Percentiles rank a stretch among this genome's conserved stretches.
Evolutionary conservation across 2,797 vertebrate species (phyloP).

Genomic region (Rallus crepitans): DNA sequence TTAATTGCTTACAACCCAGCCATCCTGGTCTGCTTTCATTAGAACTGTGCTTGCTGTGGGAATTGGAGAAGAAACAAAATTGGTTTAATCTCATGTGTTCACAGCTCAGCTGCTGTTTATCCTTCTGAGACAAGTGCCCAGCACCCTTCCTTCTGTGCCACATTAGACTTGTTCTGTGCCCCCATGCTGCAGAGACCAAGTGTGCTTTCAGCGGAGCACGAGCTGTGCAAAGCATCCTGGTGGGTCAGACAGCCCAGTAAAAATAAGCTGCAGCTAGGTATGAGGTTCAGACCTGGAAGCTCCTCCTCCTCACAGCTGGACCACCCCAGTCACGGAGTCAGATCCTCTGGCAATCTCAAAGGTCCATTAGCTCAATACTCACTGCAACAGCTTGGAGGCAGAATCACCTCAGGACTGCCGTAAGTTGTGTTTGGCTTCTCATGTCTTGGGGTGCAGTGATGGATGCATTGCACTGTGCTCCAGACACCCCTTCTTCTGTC

Average conservation of each 20-base stretch:
- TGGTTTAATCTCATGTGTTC: neutral
- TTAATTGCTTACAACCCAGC: neutral
- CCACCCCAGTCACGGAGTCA: neutral
- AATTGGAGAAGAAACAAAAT: neutral
- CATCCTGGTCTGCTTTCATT: neutral
- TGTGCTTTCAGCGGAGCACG: neutral
- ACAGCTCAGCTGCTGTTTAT: neutral
- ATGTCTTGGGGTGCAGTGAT: neutral
- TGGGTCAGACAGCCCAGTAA: neutral
- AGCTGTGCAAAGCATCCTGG: neutral
- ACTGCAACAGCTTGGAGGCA: neutral
- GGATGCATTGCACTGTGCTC: neutral
- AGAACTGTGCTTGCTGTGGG: neutral
- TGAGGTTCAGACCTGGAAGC: neutral
- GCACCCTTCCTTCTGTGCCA: neutral
- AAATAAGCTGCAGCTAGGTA: neutral
- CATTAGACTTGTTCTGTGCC: neutral
- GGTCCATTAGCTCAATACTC: neutral
- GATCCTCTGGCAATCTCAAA: neutral
- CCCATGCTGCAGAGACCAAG: neutral
- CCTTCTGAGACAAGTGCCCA: neutral
- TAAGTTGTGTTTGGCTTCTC: neutral
- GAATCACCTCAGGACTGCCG: neutral
- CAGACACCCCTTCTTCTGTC: neutral
- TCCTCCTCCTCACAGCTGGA: neutral